These are phyloP conservation scores for Sinhomidia bicolor DNA, from an alignment of 2,888 invertebrate species.

Conservation along the genomic window DNA sequence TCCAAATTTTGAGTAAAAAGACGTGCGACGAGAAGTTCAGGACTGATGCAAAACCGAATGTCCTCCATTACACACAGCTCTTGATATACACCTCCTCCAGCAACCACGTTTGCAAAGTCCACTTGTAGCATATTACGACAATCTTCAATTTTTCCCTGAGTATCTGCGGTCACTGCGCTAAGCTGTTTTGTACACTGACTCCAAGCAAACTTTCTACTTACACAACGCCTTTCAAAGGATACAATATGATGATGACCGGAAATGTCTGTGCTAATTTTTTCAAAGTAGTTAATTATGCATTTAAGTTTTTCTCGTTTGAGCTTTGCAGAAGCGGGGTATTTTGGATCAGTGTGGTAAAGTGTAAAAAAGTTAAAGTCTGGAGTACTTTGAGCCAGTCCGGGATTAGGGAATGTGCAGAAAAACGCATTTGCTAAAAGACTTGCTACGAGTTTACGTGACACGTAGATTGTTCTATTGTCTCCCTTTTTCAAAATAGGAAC, in stretches of 20 bases:
- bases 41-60: conserved; percentile 88
- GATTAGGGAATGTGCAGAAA: conserved; percentile 60
- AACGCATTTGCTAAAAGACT: conserved; percentile 66
- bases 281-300: background rate
- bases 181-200: background rate
- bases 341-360: conserved; percentile 2
- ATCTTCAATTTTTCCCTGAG: background rate
- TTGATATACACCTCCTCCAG: conserved; percentile 91
- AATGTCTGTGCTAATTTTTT: conserved; percentile 80
- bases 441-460: background rate
- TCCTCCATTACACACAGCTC: conserved; percentile 98
- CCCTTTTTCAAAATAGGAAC: conserved; percentile 67
- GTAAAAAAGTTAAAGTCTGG: conserved; percentile 22
- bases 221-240: background rate
- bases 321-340: background rate
- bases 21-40: background rate
- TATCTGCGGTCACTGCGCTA: background rate
- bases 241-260: background rate
- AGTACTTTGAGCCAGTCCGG: background rate
- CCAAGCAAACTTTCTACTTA: background rate
- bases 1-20: background rate
- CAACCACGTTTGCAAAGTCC: conserved; percentile 93
- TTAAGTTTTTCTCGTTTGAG: conserved; percentile 27
- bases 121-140: conserved; percentile 87
- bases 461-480: background rate